Conservation (phyloP, 2,797 vertebrate species). For the Kryptopterus vitreolus region DNA sequence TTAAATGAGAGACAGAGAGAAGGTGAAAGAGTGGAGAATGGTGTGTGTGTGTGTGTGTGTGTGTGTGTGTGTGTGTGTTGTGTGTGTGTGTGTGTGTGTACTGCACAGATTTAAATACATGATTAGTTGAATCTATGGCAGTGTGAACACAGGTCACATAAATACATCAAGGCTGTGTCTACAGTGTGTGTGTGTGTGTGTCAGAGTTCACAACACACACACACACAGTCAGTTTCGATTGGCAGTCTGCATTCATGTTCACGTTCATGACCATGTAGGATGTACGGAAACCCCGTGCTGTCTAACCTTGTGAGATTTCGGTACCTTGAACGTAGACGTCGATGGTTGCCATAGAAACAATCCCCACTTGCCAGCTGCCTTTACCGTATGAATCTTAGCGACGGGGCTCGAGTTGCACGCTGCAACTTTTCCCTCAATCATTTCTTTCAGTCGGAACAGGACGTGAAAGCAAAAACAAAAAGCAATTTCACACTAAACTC, state of each 20-base stretch:
- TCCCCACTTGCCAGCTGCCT: neutral
- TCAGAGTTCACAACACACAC: too few species aligned
- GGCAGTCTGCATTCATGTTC: neutral
- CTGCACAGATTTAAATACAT: neutral
- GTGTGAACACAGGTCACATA: neutral
- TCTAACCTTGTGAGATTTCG: neutral
- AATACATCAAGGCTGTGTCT: neutral
- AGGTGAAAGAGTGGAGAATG: too few species aligned
- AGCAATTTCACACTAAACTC: neutral
- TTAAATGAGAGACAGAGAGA: too few species aligned
- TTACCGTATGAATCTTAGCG: neutral
- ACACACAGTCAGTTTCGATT: neutral
- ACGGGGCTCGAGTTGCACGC: neutral
- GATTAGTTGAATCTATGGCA: neutral
- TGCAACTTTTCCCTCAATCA: neutral
- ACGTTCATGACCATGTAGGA: neutral
- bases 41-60: too few species aligned
- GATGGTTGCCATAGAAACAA: slow-evolving; percentile 13
- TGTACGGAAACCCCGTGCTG: neutral
- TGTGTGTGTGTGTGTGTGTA: neutral
- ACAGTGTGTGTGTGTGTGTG: neutral
- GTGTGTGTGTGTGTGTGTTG: neutral
- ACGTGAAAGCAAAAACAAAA: neutral
- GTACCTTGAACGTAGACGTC: neutral
- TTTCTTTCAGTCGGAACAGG: neutral